Evolutionary conservation across 1,140 invertebrate species (phyloP).

Genomic region (Lasioglossum albipes): DNA sequence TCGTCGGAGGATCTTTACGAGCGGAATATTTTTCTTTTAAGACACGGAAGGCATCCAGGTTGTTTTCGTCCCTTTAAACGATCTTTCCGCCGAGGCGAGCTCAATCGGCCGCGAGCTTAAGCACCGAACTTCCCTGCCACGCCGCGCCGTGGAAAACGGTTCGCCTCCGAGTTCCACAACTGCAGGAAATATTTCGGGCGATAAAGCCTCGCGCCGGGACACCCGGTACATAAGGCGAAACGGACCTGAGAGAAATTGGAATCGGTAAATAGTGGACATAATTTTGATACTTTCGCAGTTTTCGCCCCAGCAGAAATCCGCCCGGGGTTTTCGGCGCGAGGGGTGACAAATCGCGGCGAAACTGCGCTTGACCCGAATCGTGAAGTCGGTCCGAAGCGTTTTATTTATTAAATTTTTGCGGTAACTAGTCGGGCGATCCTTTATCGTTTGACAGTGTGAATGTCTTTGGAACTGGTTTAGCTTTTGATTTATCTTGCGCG

Average conservation of each 20-base stretch:
- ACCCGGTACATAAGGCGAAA: neutral
- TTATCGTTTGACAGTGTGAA: too few species aligned
- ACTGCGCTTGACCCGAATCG: too few species aligned
- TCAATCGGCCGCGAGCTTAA: slow-evolving; percentile 1
- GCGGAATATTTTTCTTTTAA: neutral
- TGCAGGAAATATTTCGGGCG: slow-evolving; percentile 2
- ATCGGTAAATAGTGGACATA: neutral
- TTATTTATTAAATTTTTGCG: too few species aligned
- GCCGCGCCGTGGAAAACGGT: neutral
- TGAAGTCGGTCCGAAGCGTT: too few species aligned
- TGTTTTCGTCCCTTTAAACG: neutral
- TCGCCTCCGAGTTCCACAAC: neutral
- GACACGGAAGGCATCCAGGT: neutral
- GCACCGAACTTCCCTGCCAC: neutral
- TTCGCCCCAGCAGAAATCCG: too few species aligned
- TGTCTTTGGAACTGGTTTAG: too few species aligned
- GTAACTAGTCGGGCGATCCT: too few species aligned
- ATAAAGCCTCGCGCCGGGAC: neutral
- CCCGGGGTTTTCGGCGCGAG: too few species aligned
- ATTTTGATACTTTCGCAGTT: neutral
- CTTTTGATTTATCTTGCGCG: too few species aligned
- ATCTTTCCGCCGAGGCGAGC: neutral
- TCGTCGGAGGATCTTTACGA: neutral
- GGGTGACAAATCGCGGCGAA: too few species aligned
- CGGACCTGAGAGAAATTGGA: neutral